A percentile compares a stretch with the other conserved stretches of the same genome.
phyloP scores from a whole-genome alignment of 2,888 invertebrate genomes.

The Crioceris asparagi region DNA sequence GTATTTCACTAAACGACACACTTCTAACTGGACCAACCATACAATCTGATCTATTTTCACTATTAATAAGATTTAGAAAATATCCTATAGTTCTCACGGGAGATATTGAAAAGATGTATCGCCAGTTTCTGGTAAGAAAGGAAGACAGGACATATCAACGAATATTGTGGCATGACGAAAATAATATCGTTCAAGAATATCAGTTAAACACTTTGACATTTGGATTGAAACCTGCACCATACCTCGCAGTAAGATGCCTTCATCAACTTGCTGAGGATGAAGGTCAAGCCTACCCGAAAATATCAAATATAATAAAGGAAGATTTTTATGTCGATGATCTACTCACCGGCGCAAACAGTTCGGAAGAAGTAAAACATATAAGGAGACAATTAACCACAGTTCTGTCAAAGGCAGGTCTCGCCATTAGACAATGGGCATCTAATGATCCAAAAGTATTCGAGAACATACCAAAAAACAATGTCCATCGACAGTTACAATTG shows the following conservation, averaged over 20 bases:
- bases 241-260: background rate
- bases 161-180: slow-evolving; percentile 9
- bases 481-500: background rate
- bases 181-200: slow-evolving; percentile 3
- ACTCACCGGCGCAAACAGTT: background rate
- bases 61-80: slow-evolving; percentile 7
- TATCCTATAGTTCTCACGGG: slow-evolving; percentile 6
- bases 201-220: slow-evolving; percentile 10
- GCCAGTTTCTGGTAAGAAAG: slow-evolving; percentile 7
- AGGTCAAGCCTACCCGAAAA: background rate
- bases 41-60: slow-evolving; percentile 11
- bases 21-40: slow-evolving; percentile 12
- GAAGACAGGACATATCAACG: slow-evolving; percentile 8
- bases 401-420: background rate
- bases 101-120: slow-evolving; percentile 11
- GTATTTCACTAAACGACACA: slow-evolving; percentile 14
- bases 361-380: background rate
- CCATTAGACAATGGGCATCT: too few relatives aligned
- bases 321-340: slow-evolving; percentile 4
- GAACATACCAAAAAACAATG: background rate
- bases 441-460: too few relatives aligned
- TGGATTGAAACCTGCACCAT: slow-evolving; percentile 8
- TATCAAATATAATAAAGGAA: background rate
- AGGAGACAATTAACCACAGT: background rate
- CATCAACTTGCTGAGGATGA: slow-evolving; percentile 2